These are phyloP conservation scores for Sarcophaga carnaria DNA, from an alignment of 2,888 invertebrate genomes.

Conservation along the genomic window DNA sequence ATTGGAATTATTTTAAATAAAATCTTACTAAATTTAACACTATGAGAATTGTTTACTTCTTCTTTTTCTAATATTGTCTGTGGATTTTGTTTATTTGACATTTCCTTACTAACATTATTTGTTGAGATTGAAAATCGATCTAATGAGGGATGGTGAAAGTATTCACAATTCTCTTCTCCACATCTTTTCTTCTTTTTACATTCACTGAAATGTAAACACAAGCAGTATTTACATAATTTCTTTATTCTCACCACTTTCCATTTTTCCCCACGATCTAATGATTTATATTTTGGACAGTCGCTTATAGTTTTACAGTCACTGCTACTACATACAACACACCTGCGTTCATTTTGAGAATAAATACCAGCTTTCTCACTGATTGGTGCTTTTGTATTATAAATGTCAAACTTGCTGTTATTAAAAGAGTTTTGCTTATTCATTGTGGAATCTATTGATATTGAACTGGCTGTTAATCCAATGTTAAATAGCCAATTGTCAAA, in stretches of 20 bases:
- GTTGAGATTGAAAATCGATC: no score
- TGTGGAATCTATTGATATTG: constrained; percentile 21
- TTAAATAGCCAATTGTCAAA: constrained; percentile 44
- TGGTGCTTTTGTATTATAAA: not conserved
- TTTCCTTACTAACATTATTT: not conserved
- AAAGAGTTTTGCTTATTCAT: constrained; percentile 7
- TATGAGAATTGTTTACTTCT: constrained; percentile 26
- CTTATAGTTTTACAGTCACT: not conserved
- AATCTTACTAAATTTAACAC: constrained; percentile 8
- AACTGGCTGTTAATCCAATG: constrained; percentile 35
- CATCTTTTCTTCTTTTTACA: constrained; percentile 26
- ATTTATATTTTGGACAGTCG: constrained; percentile 5
- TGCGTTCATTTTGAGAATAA: constrained; percentile 1
- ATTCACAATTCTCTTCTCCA: constrained; percentile 22
- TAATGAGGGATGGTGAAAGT: constrained; percentile 29
- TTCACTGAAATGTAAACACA: constrained; percentile 22
- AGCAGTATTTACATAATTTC: constrained; percentile 27
- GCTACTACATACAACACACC: constrained; percentile 8
- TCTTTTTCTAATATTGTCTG: no score
- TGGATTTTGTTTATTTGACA: no score
- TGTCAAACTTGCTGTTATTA: not conserved
- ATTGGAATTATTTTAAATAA: constrained; percentile 50
- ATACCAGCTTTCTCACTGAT: not conserved
- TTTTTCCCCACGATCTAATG: constrained; percentile 38
- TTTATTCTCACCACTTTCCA: constrained; percentile 21